These are phyloP conservation scores for Spilogale gracilis DNA, from an alignment of 2,113 vertebrate genomes.

Conservation along the genomic window DNA sequence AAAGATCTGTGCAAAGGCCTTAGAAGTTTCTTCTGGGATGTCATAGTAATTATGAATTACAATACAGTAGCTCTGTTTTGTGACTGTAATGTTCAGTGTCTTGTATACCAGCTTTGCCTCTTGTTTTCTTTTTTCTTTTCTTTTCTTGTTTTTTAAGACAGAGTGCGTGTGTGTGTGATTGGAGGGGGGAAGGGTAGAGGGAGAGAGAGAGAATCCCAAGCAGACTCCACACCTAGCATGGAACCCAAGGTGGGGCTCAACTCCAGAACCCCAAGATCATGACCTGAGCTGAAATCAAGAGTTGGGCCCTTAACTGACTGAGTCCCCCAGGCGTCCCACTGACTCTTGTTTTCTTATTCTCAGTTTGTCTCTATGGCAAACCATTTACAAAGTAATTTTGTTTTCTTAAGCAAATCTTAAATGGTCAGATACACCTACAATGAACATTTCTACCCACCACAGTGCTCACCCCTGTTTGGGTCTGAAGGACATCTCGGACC, in stretches of 20 bases:
- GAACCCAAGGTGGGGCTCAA: neutral
- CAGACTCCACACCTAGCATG: neutral
- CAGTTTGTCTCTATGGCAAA: neutral
- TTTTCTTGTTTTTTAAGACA: neutral
- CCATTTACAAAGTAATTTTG: neutral
- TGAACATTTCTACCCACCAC: neutral
- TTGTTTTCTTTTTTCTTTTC: neutral
- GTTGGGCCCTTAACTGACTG: neutral
- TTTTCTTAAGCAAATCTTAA: neutral
- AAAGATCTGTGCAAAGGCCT: neutral
- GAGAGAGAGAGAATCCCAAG: neutral
- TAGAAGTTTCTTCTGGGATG: neutral
- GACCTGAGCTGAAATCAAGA: neutral
- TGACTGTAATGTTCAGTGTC: neutral
- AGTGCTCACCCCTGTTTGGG: neutral
- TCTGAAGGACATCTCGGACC: neutral
- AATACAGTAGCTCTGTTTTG: neutral
- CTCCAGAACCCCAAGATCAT: neutral
- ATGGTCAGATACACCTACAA: neutral
- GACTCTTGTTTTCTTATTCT: neutral
- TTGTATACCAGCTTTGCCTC: neutral
- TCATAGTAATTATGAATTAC: neutral
- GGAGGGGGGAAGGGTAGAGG: neutral
- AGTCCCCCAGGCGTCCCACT: neutral
- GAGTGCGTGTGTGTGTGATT: neutral